phyloP scores from a whole-genome alignment of 2,113 vertebrate genomes.

The Aythya baeri region DNA sequence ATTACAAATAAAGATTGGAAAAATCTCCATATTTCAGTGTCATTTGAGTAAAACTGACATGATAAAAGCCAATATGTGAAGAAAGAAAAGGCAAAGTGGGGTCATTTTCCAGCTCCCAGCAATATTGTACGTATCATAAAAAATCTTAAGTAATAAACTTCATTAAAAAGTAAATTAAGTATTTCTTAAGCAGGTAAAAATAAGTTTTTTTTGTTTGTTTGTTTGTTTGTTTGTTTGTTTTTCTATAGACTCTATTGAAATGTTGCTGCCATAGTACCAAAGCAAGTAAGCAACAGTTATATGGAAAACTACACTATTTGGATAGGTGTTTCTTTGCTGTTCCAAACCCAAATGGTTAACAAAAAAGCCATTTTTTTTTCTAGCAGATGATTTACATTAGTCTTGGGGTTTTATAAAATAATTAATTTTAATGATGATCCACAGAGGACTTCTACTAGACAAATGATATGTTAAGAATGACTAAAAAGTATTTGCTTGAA shows the following conservation, averaged over 20 bases:
- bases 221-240: neutral
- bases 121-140: neutral
- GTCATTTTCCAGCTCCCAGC: conserved; percentile 62
- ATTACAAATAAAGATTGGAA: neutral
- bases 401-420: neutral
- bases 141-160: conserved; percentile 58
- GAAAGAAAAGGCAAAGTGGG: conserved; percentile 56
- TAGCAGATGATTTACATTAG: neutral
- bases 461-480: neutral
- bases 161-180: conserved; percentile 60
- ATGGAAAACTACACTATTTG: neutral
- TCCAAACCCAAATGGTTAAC: conserved; percentile 7
- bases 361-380: neutral
- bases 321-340: neutral
- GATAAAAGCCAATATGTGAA: conserved; percentile 67
- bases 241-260: neutral
- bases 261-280: neutral
- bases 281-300: conserved; percentile 5
- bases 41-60: conserved; percentile 60
- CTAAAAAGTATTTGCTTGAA: conserved; percentile 25
- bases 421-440: conserved; percentile 22
- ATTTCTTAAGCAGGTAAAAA: conserved; percentile 45
- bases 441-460: neutral
- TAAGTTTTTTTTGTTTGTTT: neutral
- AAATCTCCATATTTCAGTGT: conserved; percentile 55